Evolutionary conservation across 2,113 vertebrate species (phyloP).

Genomic region (Antigone vipio): DNA sequence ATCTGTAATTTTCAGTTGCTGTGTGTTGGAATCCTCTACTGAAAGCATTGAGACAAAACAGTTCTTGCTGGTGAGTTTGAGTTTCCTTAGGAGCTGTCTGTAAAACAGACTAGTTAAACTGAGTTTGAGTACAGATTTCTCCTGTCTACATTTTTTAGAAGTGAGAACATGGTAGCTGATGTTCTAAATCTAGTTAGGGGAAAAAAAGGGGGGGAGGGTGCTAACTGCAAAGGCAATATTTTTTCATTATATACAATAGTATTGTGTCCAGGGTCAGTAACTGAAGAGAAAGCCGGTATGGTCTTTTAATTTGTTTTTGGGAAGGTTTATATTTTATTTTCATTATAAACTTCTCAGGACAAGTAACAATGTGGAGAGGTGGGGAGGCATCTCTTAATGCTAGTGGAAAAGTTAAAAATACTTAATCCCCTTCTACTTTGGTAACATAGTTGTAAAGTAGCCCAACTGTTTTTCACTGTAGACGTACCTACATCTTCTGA

Average conservation of each 20-base stretch:
- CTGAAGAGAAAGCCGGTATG: not conserved
- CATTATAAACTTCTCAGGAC: not conserved
- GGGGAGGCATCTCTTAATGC: not conserved
- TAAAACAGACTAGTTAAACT: not conserved
- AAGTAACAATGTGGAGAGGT: not conserved
- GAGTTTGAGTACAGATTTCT: not conserved
- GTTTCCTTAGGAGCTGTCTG: not conserved
- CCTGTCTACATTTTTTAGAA: not conserved
- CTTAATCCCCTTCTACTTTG: not conserved
- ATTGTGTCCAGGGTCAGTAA: not conserved
- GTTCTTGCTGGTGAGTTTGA: not conserved
- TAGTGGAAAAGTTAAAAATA: not conserved
- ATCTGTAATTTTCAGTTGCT: not conserved
- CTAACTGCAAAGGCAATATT: not conserved
- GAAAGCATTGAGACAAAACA: not conserved
- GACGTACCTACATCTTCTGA: accelerated
- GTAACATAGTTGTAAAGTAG: not conserved
- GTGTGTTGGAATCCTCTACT: not conserved
- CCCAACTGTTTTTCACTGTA: not conserved
- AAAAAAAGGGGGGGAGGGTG: accelerated
- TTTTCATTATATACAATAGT: accelerated
- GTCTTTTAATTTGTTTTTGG: not conserved
- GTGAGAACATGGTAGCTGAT: not conserved
- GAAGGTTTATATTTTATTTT: not conserved
- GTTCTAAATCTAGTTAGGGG: not conserved